Evolutionary conservation across 2,113 vertebrate genomes (phyloP), one percentile per base, ranked within the genome.

Genomic region (Chloropsis hardwickii): DNA sequence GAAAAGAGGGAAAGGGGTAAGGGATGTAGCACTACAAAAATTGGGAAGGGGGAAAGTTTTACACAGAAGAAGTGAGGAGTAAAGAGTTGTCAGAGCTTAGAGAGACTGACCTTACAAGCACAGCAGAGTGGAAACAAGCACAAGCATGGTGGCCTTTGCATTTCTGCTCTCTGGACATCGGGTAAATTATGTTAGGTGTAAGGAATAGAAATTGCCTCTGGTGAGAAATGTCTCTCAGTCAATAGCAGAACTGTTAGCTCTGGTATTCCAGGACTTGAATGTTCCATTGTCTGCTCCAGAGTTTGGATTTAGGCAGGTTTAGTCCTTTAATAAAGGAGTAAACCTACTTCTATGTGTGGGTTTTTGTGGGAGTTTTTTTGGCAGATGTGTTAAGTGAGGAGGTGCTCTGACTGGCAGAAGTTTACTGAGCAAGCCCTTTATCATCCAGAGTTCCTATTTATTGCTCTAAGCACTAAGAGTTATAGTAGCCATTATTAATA

Each of bases 101-200:
- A 61, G 40, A 45, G 42, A 14, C 17, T 80, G 71, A 44, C 10
- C 11, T 65, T 40, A 22, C 0, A 4, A 82, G 28, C 16, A 15
- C 14, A 51, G 35, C 6, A 0, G 37, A 48, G 22, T 64, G 40
- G 72, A 85, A 64, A 27, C 29, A n/a, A 48, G 40, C 20, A 31
- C 48, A 65, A 45, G 25, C 0, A 0, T 1, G 1, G n/a, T 58
- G 57, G 33, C 61, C 28, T 81, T 92, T 87, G 48, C n/a, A 24
- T 72, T 89, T 82, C 66, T 3, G 1, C 29, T 70, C 53, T 81
- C n/a, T 80, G 39, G 61, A 24, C 19, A 12, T 85, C 31, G 57
- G 33, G 33, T 91, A 72, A 65, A 57, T 87, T 29, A 47, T 21
- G 25, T 3, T 72, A 44, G 15, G 47, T 1, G 1, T 35, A 47